Conservation (phyloP, 2,797 vertebrate genomes). For the Hypotaenidia okinawae region DNA sequence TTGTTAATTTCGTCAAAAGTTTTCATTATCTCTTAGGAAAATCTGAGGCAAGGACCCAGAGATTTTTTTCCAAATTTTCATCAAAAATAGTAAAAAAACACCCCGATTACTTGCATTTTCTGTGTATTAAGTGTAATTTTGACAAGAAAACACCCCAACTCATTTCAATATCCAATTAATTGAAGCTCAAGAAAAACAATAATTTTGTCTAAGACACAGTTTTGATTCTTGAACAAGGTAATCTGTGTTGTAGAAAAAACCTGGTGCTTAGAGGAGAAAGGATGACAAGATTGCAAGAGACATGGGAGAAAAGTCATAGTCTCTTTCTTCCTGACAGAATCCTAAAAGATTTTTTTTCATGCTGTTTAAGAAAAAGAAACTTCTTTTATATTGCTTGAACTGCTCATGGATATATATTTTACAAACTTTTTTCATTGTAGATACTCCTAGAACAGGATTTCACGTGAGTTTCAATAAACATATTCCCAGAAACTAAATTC, state of each 20-base stretch:
- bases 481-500: not conserved
- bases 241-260: not conserved
- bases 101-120: accelerated
- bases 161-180: not conserved
- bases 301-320: not conserved
- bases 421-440: not conserved
- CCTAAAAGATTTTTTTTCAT: not conserved
- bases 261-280: not conserved
- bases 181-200: not conserved
- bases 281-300: not conserved
- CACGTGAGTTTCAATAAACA: not conserved
- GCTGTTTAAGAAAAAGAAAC: not conserved
- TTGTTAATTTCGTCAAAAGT: not conserved
- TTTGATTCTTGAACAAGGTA: not conserved
- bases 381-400: not conserved
- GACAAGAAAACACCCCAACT: not conserved
- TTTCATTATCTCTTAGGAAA: not conserved
- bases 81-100: not conserved
- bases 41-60: not conserved
- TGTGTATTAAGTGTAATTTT: not conserved
- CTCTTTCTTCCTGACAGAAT: not conserved
- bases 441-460: not conserved
- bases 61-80: not conserved
- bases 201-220: accelerated
- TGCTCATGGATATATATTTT: not conserved